Evolutionary conservation across 2,888 invertebrate genomes (phyloP), one percentile per base, ranked within the genome.

Genomic region (Cheilosia vulpina): DNA sequence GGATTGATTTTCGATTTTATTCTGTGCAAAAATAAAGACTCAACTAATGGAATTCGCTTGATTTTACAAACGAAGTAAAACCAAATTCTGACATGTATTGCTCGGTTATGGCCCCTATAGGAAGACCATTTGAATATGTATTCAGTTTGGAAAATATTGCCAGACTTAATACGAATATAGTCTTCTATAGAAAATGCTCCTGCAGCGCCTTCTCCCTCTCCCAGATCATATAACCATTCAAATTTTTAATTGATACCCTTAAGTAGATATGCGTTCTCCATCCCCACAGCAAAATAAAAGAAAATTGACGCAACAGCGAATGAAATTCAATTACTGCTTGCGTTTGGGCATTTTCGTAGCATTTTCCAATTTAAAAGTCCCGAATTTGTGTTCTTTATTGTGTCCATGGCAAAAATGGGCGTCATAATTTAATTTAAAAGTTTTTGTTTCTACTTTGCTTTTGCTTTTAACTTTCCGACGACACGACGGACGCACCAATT

Each of bases 341-440:
- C 31, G 71, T 58, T 53, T 68, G 72, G 53, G 47, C 66, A 71
- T 73, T 78, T 73, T 66, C 50, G 41, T 52, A 58, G 11, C 31
- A n/a, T 21, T 50, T 58, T 41, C 50, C 43, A 24, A 24, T 57
- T 55, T 58, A 65, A 53, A 72, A 65, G 43, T 34, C 34, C 53
- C 13, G 4, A 21, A 17, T 31, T 50, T 11, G 21, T 27, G n/a
- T 11, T 34, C 53, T 41, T 41, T 62, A 50, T 73, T 65, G 62
- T 69, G 58, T 69, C 65, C 65, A 24, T 53, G 68, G 55, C 55
- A 31, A 58, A 60, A 78, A 75, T 63, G 76, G 84, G 84, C 80
- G 80, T 80, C 84, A 85, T 85, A 85, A 85, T 85, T 85, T 80
- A 85, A 85, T 85, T 85, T 85, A 80, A 85, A 85, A 85, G 76